Base-by-base conservation (phyloP, 1,140 invertebrate species). In the Zaprionus ornatus region DNA sequence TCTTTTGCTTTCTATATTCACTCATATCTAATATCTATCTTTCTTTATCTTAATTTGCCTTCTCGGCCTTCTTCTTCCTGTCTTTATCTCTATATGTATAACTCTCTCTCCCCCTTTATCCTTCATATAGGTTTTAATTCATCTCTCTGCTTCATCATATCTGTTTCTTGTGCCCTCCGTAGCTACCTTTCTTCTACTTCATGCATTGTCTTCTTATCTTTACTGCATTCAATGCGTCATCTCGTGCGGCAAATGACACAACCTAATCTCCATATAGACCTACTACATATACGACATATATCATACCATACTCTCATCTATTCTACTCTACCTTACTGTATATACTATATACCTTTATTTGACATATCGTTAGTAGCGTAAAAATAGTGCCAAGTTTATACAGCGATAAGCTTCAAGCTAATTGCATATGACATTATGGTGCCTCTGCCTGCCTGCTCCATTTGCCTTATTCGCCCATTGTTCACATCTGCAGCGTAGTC, bases 361-460 rank as follows among this genome's bases (percentile, higher is more conserved):
- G 19, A 42, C 9, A 32, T 56, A 52, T 61, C 65, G 57, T 68
- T 60, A 60, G 66, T 9, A 25, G 29, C 45, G 32, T 25, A 9
- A 40, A 59, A 59, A 40, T 40, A 59, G 35, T 32, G 6, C 12
- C 29, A 37, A 29, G 21, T 56, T 55, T 42, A 55, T 55, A 27
- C 6, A 55, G 35, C 57, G 71, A 74, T 74, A 69, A 74, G 29
- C 29, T 15, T 21, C 19, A 29, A n/a, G 12, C 42, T 74, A 74
- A 74, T 70, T 69, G 52, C 66, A 63, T 12, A 37, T 35, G 66
- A 57, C 72, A 74, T 74, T 74, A 70, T 63, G 52, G 13, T 25
- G 23, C 6, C 12, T 19, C 2, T 6, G 7, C 1, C 40, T 42
- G 40, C 40, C n/a, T n/a, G 15, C 37, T 3, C 12, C 35, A 5